phyloP scores from a whole-genome alignment of 2,797 vertebrate species.

The Pseudotriccus pelzelni region DNA sequence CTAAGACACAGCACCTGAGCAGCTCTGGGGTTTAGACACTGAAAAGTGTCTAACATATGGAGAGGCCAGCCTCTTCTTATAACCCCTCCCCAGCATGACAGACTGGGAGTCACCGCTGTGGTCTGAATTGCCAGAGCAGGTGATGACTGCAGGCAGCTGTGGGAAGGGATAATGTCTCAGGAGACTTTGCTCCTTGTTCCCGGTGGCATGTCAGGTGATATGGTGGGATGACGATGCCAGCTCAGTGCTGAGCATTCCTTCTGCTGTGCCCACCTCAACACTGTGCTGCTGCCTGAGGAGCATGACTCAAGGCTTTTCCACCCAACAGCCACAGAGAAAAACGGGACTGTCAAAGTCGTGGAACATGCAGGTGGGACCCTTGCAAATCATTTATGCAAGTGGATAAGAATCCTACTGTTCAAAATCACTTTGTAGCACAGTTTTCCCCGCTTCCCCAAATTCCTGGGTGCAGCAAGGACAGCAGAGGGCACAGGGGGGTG shows the following conservation, averaged over 20 bases:
- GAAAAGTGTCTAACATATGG: neutral
- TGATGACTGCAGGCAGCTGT: accelerated
- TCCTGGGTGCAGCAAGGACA: neutral
- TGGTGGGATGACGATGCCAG: neutral
- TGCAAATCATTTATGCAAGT: neutral
- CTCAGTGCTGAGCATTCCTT: neutral
- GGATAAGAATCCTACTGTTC: neutral
- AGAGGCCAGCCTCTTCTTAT: neutral
- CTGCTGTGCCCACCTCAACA: accelerated
- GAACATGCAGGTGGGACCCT: neutral
- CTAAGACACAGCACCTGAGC: neutral
- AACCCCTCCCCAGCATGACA: neutral
- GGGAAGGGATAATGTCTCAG: neutral
- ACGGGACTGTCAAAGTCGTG: neutral
- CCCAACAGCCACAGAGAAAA: neutral
- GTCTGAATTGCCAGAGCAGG: neutral
- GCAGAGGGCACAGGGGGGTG: neutral
- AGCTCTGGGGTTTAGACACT: neutral
- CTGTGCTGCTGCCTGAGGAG: neutral
- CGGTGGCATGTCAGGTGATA: accelerated
- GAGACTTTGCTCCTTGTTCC: neutral
- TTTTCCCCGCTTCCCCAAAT: neutral
- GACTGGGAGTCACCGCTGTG: neutral
- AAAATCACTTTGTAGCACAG: neutral
- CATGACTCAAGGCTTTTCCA: neutral